Conservation (phyloP, 2,113 vertebrate genomes). For the Caranx ignobilis region DNA sequence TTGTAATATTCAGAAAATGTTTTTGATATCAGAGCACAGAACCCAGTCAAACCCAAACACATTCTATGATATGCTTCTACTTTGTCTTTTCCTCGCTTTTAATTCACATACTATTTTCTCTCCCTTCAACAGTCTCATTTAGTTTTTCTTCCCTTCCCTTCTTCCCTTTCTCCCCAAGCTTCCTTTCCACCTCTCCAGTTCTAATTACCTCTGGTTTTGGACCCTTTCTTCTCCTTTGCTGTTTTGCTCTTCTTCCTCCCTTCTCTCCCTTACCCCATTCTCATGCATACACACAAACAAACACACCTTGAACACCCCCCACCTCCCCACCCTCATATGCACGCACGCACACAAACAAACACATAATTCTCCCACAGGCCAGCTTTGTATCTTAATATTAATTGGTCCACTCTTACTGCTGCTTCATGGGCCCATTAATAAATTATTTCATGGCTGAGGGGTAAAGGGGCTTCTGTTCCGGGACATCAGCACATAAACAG, state of each 20-base stretch:
- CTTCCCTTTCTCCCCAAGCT: not conserved
- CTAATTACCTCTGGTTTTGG: too few species aligned
- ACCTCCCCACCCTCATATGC: not conserved
- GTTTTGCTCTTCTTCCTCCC: too few species aligned
- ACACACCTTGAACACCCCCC: conserved; percentile 13
- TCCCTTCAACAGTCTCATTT: not conserved
- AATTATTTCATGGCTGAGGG: conserved; percentile 41
- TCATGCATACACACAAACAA: not conserved
- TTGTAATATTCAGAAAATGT: conserved; percentile 2
- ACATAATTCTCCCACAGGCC: conserved; percentile 40
- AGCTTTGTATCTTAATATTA: conserved; percentile 55
- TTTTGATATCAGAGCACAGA: not conserved
- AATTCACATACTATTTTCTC: not conserved
- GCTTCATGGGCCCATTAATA: conserved; percentile 46
- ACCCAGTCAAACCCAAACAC: not conserved
- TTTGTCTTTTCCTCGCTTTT: not conserved
- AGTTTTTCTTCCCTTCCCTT: not conserved
- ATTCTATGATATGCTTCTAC: too few species aligned
- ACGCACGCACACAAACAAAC: not conserved
- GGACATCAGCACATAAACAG: conserved; percentile 6
- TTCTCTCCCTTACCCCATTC: not conserved
- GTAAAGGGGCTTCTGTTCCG: conserved; percentile 24
- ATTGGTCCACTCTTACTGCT: conserved; percentile 33
- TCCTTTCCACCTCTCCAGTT: not conserved
- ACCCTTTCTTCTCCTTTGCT: too few species aligned